phyloP scores from a whole-genome alignment of 2,113 vertebrate genomes.

The Sporophila hypoxantha region DNA sequence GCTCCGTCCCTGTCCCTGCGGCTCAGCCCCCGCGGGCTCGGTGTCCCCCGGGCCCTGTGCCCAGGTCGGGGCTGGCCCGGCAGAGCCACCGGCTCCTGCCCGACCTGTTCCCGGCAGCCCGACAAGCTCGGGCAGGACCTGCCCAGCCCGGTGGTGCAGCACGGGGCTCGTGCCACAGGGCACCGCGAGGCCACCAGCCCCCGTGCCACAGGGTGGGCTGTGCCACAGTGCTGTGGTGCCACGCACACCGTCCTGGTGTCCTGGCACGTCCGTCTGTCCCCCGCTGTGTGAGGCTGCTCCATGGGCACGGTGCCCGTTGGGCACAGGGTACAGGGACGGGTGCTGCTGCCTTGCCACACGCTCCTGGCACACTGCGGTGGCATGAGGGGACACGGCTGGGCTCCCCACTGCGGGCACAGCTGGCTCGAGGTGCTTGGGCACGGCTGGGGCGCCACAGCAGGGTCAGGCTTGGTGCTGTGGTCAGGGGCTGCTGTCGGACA shows the following conservation, averaged over 20 bases:
- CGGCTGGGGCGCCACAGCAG: fast-evolving
- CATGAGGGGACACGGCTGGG: fast-evolving
- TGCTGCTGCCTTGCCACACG: not conserved
- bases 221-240: fast-evolving
- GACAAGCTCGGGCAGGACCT: constrained; percentile 29
- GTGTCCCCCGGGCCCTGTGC: not conserved
- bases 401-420: not conserved
- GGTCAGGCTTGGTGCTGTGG: not conserved
- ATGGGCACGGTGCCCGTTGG: fast-evolving
- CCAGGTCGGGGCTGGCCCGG: not conserved
- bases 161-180: fast-evolving
- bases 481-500: fast-evolving
- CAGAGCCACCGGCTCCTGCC: not conserved
- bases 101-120: not conserved
- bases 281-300: fast-evolving
- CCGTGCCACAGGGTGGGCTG: fast-evolving
- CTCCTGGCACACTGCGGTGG: fast-evolving
- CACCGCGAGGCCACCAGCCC: fast-evolving
- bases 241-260: fast-evolving
- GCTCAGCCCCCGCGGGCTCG: not conserved
- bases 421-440: fast-evolving
- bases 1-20: not conserved
- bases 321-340: not conserved
- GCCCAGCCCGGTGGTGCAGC: not conserved
- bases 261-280: fast-evolving